Conservation (phyloP, 2,113 vertebrate species). For the Protomyctophum bolini region DNA sequence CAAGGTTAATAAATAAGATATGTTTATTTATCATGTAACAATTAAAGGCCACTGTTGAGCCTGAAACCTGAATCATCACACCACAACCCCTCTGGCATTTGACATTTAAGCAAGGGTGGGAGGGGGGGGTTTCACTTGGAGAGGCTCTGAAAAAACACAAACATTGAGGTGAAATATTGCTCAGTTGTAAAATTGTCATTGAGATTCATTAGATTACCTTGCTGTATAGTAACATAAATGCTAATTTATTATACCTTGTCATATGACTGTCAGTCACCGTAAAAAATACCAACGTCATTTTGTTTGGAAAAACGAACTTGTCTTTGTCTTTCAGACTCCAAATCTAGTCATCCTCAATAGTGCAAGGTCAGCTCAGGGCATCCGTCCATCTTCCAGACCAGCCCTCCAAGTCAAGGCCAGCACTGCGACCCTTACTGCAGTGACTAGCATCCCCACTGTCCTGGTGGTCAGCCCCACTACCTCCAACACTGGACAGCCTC, state of each 20-base stretch:
- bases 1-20: no score
- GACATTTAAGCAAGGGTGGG: conserved; percentile 31
- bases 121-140: conserved; percentile 5
- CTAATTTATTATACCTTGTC: no score
- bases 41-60: not conserved
- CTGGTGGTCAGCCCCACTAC: conserved; percentile 39
- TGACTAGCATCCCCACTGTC: conserved; percentile 17
- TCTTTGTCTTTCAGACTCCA: conserved; percentile 45
- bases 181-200: not conserved
- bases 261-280: no score
- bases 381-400: conserved; percentile 9
- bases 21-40: no score
- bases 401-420: conserved; percentile 6
- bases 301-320: not conserved
- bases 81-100: conserved; percentile 25
- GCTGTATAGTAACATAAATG: not conserved
- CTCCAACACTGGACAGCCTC: conserved; percentile 10
- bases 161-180: not conserved
- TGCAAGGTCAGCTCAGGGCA: conserved; percentile 9
- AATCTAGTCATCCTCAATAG: conserved; percentile 7
- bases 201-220: rapidly evolving
- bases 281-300: not conserved
- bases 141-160: not conserved
- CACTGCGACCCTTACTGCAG: not conserved
- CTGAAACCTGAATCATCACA: conserved; percentile 8